phyloP scores from a whole-genome alignment of 2,888 invertebrate species.

The Crossocerus cetratus region DNA sequence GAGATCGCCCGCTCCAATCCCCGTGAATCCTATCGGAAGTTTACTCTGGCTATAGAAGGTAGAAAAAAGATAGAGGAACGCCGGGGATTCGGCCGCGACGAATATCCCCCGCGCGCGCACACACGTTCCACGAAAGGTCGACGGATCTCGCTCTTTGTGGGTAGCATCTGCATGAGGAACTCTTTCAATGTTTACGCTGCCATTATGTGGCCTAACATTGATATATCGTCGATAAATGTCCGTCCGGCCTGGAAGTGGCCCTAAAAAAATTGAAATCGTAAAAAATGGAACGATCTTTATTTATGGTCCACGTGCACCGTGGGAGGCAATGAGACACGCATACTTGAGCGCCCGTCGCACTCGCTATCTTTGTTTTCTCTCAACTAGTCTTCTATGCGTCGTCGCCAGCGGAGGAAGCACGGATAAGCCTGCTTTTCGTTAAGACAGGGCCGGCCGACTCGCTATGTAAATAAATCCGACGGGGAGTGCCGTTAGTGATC shows the following conservation, averaged over 20 bases:
- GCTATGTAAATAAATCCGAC: background rate
- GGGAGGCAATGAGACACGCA: background rate
- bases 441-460: background rate
- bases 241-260: constrained; percentile 11
- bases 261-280: constrained; percentile 21
- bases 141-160: constrained; percentile 18
- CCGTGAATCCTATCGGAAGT: constrained; percentile 9
- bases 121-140: constrained; percentile 46
- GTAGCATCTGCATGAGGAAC: constrained; percentile 28
- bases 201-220: constrained; percentile 4
- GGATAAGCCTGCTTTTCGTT: constrained; percentile 1
- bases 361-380: background rate
- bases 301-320: background rate
- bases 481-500: constrained; percentile 1
- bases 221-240: constrained; percentile 44
- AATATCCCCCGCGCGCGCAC: constrained; percentile 36
- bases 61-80: constrained; percentile 6
- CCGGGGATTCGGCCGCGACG: constrained; percentile 28
- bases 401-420: background rate
- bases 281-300: background rate
- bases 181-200: constrained; percentile 15
- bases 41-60: constrained; percentile 34
- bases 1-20: constrained; percentile 2
- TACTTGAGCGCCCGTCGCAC: background rate
- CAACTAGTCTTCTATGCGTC: background rate